Percentiles rank a stretch among this genome's conserved stretches.
Conservation (phyloP, 2,888 invertebrate genomes). For the Pinctada fucata region DNA sequence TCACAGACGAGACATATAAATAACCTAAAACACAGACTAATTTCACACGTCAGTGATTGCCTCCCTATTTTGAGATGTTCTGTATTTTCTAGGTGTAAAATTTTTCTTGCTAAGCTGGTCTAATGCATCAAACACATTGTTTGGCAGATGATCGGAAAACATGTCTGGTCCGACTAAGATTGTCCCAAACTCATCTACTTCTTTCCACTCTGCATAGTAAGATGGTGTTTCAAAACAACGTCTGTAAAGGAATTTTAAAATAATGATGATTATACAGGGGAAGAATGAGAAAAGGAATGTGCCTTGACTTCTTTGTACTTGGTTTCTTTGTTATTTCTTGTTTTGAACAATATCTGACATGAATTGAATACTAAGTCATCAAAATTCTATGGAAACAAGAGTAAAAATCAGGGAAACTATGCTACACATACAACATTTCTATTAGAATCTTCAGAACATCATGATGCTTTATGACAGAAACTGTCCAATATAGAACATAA, state of each 20-base stretch:
- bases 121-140: conserved; percentile 85
- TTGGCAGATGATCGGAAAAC: conserved; percentile 91
- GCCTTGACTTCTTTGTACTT: not conserved
- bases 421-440: too few species aligned
- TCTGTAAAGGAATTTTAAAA: conserved; percentile 1
- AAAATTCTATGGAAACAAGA: too few species aligned
- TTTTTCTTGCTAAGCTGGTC: conserved; percentile 74
- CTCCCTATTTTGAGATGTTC: too few species aligned
- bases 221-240: conserved; percentile 59
- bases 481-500: too few species aligned
- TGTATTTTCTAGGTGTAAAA: conserved; percentile 47
- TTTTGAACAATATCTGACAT: not conserved
- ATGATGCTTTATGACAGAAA: too few species aligned
- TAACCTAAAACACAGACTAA: too few species aligned
- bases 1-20: too few species aligned
- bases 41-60: too few species aligned
- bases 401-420: too few species aligned
- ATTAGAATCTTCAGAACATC: too few species aligned
- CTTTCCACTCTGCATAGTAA: conserved; percentile 87
- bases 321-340: not conserved
- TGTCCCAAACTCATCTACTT: conserved; percentile 88
- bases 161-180: conserved; percentile 90
- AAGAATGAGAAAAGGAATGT: not conserved
- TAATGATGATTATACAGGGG: not conserved
- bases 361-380: too few species aligned